Evolutionary conservation across 2,888 invertebrate species (phyloP), one percentile per base, ranked within the genome.

Genomic region (Acanthosepion lycidas): DNA sequence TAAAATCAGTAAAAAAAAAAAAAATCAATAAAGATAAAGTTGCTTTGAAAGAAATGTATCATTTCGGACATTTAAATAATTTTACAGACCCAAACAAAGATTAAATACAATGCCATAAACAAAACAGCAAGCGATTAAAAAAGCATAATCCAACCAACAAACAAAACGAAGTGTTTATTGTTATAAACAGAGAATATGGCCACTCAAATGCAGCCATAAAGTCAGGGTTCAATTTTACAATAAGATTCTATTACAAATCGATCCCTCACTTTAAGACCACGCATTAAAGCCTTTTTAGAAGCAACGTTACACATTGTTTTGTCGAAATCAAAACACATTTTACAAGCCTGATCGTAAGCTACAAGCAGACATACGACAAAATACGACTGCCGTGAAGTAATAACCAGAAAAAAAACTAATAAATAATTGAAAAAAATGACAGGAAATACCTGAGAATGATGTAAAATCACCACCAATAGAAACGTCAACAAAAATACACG

Each of bases 401-500:
- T 12, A n/a, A 33, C 9, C 12, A 78, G 78, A 78, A 78, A 78
- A 78, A 78, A 78, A 5, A n/a, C 15, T 1, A 3, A 12, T 78
- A 33, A 15, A n/a, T 33, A 78, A 18, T 9, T n/a, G 33, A 78
- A 15, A 18, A 78, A 78, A 78, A n/a, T 12, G 78, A n/a, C n/a
- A 33, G n/a, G 12, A 78, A 78, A 78, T 93, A 93, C 93, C 93
- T 93, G 93, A 49, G n/a, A 53, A 93, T n/a, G 93, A 26, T 94
- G 94, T 64, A 94, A 64, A 64, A 55, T 94, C 94, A 53, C 55
- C 26, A 94, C n/a, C 94, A 94, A 64, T 94, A 55, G 26, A 53
- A 94, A 94, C 59, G 94, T 94, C 94, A 94, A 94, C 94, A 94
- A 94, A 64, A 55, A 28, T 48, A 94, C 55, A 64, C 94, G 94